These are phyloP conservation scores for Cygnus olor DNA, from an alignment of 2,797 vertebrate genomes.

Conservation along the genomic window DNA sequence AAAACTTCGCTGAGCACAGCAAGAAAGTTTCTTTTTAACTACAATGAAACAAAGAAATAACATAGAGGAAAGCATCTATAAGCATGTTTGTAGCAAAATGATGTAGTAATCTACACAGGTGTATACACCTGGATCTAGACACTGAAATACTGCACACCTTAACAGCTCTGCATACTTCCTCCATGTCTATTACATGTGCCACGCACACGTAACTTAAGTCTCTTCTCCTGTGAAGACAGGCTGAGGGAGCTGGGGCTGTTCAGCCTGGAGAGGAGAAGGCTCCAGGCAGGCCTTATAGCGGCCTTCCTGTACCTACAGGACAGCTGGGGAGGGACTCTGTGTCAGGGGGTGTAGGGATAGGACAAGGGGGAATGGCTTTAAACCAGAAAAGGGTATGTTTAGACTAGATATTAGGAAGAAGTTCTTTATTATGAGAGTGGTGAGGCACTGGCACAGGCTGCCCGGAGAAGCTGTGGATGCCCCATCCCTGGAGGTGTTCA, in stretches of 20 bases:
- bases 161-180: background rate
- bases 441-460: background rate
- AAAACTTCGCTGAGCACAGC: background rate
- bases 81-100: background rate
- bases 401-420: background rate
- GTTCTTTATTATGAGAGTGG: background rate
- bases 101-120: background rate
- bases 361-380: background rate
- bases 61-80: background rate
- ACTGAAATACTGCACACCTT: background rate
- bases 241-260: background rate
- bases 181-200: accelerated
- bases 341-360: background rate
- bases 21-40: background rate
- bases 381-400: background rate
- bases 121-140: background rate
- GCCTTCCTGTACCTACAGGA: background rate
- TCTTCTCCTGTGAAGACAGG: background rate
- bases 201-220: background rate
- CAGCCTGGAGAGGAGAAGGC: background rate
- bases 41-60: background rate
- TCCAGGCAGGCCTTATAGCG: background rate
- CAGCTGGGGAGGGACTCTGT: background rate
- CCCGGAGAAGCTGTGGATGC: background rate
- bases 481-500: background rate